phyloP scores from a whole-genome alignment of 1,140 invertebrate genomes.

The Campoletis sonorensis region DNA sequence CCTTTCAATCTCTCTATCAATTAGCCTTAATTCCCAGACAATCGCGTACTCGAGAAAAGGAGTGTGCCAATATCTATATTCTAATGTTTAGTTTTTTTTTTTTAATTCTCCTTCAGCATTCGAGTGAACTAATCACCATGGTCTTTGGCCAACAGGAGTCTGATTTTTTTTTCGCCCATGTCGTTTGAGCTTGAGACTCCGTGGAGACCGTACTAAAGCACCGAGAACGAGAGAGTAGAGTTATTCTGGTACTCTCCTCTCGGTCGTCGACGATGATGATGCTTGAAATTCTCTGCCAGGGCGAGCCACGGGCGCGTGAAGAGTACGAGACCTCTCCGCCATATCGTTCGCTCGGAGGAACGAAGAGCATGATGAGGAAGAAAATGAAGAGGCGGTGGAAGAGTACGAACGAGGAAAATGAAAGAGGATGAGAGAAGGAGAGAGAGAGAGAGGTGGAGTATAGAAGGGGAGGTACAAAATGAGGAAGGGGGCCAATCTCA shows the following conservation, averaged over 20 bases:
- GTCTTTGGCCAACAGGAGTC: slow-evolving; percentile 40
- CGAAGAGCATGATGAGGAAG: slow-evolving; percentile 16
- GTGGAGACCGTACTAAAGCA: slow-evolving; percentile 25
- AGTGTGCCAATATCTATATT: neutral
- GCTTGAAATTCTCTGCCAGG: slow-evolving; percentile 50
- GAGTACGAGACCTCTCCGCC: slow-evolving; percentile 4
- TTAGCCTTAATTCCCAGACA: neutral
- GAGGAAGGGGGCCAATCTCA: slow-evolving; percentile 59
- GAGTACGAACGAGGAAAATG: slow-evolving; percentile 14
- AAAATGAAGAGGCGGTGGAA: slow-evolving; percentile 21
- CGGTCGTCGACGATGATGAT: slow-evolving; percentile 34
- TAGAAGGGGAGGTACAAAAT: slow-evolving; percentile 36
- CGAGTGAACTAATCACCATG: neutral
- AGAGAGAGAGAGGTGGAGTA: slow-evolving; percentile 29
- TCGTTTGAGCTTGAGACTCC: slow-evolving; percentile 39
- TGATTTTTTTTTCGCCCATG: neutral
- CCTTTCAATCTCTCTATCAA: neutral
- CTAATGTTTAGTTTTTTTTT: neutral
- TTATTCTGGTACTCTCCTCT: slow-evolving; percentile 51
- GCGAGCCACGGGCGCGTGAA: slow-evolving; percentile 40
- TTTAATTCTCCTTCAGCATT: neutral
- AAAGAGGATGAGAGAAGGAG: slow-evolving; percentile 26
- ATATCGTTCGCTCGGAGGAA: neutral
- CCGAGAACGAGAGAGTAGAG: slow-evolving; percentile 34
- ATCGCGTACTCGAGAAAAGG: neutral